Conservation (phyloP, 2,888 invertebrate genomes). For the Dione vanillae region DNA sequence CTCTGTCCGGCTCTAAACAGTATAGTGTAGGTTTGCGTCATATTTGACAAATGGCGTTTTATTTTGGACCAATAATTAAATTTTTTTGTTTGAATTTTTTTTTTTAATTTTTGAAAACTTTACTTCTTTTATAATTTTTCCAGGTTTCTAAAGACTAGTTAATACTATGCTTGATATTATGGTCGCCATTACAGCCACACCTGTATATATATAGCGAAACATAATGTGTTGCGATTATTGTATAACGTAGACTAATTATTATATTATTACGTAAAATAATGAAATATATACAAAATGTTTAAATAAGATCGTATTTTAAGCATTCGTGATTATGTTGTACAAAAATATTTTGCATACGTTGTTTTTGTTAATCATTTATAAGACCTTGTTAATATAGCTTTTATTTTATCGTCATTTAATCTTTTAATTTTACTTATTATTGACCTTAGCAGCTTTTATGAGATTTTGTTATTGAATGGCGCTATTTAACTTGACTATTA, state of each 20-base stretch:
- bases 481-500: constrained; percentile 1
- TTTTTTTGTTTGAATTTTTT: too few species aligned
- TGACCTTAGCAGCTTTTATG: constrained; percentile 16
- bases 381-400: constrained; percentile 32
- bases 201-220: too few species aligned
- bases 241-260: background rate
- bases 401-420: constrained; percentile 36
- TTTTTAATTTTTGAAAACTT: too few species aligned
- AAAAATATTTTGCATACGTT: constrained; percentile 43
- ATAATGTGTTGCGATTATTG: too few species aligned
- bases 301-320: constrained; percentile 25
- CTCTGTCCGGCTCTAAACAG: too few species aligned
- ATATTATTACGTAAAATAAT: constrained; percentile 24
- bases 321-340: constrained; percentile 45
- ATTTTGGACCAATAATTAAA: too few species aligned
- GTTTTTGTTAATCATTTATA: constrained; percentile 40
- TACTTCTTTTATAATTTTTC: too few species aligned
- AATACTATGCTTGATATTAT: too few species aligned
- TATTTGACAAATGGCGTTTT: too few species aligned
- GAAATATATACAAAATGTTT: constrained; percentile 24
- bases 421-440: constrained; percentile 27
- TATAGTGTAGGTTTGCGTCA: too few species aligned
- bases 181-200: too few species aligned
- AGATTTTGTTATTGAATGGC: constrained; percentile 24
- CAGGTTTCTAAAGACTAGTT: too few species aligned